Conservation (phyloP, 1,140 invertebrate genomes). For the Andrena cerasifolii region DNA sequence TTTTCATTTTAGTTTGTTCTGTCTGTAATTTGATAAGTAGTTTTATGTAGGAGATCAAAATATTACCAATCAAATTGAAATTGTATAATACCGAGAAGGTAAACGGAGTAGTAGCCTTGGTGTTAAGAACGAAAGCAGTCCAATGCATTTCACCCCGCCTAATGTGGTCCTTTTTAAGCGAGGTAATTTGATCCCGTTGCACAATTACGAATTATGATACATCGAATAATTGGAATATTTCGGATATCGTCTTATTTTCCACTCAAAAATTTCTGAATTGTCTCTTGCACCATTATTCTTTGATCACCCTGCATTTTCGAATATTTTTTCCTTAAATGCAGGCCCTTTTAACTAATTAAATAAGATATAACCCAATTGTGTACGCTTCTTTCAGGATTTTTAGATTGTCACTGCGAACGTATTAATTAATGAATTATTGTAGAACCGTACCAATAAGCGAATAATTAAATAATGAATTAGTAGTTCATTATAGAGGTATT, state of each 20-base stretch:
- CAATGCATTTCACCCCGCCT: too few species aligned
- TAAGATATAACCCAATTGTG: constrained; percentile 25
- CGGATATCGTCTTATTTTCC: constrained; percentile 33
- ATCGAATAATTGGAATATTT: not conserved
- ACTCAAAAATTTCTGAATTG: constrained; percentile 15
- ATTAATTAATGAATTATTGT: constrained; percentile 42
- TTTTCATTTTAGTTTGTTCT: not conserved
- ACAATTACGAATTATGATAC: too few species aligned
- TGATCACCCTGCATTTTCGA: constrained; percentile 42
- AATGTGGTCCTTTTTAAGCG: too few species aligned
- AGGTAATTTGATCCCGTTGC: not conserved
- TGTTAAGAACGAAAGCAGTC: not conserved
- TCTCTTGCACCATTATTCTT: constrained; percentile 53
- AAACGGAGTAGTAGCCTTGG: too few species aligned
- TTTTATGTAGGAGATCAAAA: too few species aligned
- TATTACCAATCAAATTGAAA: too few species aligned
- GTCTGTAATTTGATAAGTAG: too few species aligned
- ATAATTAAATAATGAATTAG: constrained; percentile 26
- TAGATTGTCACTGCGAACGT: constrained; percentile 36
- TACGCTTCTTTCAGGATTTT: constrained; percentile 44
- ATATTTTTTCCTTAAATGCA: not conserved
- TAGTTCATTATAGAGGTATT: constrained; percentile 49
- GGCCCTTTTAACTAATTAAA: constrained; percentile 1
- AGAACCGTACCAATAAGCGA: constrained; percentile 39
- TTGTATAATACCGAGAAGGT: too few species aligned